A percentile compares a stretch with the other conserved stretches of the same genome.
Evolutionary conservation across 2,113 vertebrate species (phyloP).

Genomic region (Colistium nudipinnis): DNA sequence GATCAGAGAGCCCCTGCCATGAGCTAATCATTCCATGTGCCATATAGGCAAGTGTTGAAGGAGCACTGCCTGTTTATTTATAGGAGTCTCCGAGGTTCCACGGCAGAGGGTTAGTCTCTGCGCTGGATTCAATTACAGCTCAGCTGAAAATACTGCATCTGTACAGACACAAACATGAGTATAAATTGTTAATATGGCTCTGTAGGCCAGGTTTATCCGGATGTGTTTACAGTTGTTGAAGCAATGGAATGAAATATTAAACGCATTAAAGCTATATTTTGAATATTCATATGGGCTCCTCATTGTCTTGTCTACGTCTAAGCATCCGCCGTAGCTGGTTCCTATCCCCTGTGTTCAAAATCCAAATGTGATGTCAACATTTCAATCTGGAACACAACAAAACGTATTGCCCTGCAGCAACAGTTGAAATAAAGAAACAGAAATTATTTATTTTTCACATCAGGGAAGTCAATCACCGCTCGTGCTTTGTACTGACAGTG

Average conservation of each 20-base stretch:
- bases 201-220: slow-evolving; percentile 1
- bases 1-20: slow-evolving; percentile 72
- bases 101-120: slow-evolving; percentile 66
- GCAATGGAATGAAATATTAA: slow-evolving; percentile 8
- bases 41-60: slow-evolving; percentile 76
- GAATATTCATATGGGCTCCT: not conserved
- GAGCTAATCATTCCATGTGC: slow-evolving; percentile 79
- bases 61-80: slow-evolving; percentile 78
- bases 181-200: slow-evolving; percentile 41
- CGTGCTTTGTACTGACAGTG: not conserved
- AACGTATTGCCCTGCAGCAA: not conserved
- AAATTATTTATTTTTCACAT: not conserved
- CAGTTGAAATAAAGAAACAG: not conserved
- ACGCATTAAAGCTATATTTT: not conserved
- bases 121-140: slow-evolving; percentile 76
- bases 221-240: slow-evolving; percentile 6
- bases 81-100: slow-evolving; percentile 78
- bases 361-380: not conserved
- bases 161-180: slow-evolving; percentile 50
- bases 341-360: not conserved
- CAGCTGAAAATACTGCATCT: slow-evolving; percentile 69
- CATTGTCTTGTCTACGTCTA: not conserved
- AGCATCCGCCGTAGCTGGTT: not conserved
- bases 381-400: not conserved
- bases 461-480: not conserved